Percentiles rank a stretch among this genome's conserved stretches.
These are phyloP conservation scores for Acrobasis suavella DNA, from an alignment of 2,888 invertebrate genomes.

Conservation along the genomic window DNA sequence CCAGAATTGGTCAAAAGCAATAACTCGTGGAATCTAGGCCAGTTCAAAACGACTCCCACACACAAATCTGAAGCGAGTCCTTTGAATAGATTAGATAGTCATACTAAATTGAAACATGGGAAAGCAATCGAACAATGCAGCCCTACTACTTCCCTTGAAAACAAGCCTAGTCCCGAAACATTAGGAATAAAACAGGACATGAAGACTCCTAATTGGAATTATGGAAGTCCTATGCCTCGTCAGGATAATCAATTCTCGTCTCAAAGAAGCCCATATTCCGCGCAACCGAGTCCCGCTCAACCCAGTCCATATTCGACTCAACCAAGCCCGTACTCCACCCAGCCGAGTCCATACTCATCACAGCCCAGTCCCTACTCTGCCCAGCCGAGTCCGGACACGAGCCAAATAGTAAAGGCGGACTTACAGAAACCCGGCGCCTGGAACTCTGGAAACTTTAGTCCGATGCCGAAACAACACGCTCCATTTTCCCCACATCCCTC, in stretches of 20 bases:
- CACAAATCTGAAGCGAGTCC: conserved; percentile 77
- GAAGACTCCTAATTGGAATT: conserved; percentile 72
- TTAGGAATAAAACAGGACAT: conserved; percentile 65
- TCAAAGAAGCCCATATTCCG: conserved; percentile 75
- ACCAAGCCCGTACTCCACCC: conserved; percentile 72
- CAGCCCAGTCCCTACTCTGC: conserved; percentile 76
- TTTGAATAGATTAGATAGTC: conserved; percentile 68
- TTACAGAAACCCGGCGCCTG: conserved; percentile 68
- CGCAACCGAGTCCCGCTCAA: conserved; percentile 73
- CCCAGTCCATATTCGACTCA: conserved; percentile 76
- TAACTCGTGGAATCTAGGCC: conserved; percentile 69
- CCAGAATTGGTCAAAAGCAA: conserved; percentile 59
- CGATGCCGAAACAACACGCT: conserved; percentile 74
- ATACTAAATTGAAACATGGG: conserved; percentile 66
- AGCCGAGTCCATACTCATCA: conserved; percentile 75
- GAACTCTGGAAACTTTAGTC: conserved; percentile 74
- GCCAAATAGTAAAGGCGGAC: conserved; percentile 72
- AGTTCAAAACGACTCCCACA: conserved; percentile 71
- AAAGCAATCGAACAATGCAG: conserved; percentile 75
- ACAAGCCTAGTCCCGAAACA: conserved; percentile 73
- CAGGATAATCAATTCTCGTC: conserved; percentile 72
- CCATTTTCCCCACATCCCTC: conserved; percentile 74
- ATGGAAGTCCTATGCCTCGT: conserved; percentile 74
- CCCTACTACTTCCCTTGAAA: conserved; percentile 73
- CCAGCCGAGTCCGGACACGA: conserved; percentile 76